Evolutionary conservation across 2,797 vertebrate genomes (phyloP).

Genomic region (Eulemur albifrons): DNA sequence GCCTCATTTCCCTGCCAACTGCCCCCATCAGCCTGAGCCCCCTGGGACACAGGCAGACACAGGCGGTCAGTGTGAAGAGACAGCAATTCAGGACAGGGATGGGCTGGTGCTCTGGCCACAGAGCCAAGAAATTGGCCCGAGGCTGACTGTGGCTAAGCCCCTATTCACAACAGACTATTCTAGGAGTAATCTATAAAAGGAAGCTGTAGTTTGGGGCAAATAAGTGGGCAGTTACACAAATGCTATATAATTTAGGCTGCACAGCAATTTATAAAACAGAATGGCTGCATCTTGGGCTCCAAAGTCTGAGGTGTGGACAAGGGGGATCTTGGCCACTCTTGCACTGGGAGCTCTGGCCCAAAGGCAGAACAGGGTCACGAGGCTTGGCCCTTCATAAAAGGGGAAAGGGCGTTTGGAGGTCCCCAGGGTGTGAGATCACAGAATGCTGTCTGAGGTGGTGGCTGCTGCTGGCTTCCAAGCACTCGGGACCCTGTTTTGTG

Average conservation of each 20-base stretch:
- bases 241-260: background rate
- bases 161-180: background rate
- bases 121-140: background rate
- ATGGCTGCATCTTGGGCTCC: background rate
- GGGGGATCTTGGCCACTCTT: background rate
- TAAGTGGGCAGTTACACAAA: slow-evolving; percentile 5
- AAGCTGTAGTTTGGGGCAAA: slow-evolving; percentile 4
- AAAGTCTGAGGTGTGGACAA: background rate
- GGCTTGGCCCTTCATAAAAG: background rate
- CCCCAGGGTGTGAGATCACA: background rate
- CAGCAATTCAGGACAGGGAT: background rate
- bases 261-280: background rate
- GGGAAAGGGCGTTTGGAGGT: background rate
- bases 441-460: background rate
- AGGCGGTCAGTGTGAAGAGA: background rate
- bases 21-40: background rate
- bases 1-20: background rate
- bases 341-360: background rate
- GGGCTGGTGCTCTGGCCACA: background rate
- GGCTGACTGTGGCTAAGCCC: background rate
- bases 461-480: background rate
- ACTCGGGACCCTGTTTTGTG: background rate
- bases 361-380: background rate
- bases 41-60: background rate
- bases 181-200: slow-evolving; percentile 33